phyloP scores from a whole-genome alignment of 2,888 invertebrate genomes.

The Bursaphelenchus okinawaensis region DNA sequence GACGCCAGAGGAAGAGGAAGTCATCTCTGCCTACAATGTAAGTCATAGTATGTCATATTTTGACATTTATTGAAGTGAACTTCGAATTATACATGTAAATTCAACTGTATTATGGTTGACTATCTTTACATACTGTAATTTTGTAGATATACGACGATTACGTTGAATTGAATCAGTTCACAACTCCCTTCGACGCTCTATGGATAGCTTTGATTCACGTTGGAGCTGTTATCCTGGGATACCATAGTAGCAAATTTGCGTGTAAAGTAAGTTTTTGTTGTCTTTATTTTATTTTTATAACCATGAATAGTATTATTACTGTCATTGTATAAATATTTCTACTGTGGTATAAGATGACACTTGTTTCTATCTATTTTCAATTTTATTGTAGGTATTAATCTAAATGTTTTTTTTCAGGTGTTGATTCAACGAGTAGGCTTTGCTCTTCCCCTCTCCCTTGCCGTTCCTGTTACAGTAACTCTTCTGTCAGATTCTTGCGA shows the following conservation, averaged over 20 bases:
- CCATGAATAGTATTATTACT: no score
- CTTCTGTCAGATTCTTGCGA: constrained; percentile 36
- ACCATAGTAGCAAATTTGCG: constrained; percentile 62
- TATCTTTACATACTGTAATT: background rate
- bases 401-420: constrained; percentile 30
- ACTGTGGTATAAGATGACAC: no score
- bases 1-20: constrained; percentile 36
- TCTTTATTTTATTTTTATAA: background rate
- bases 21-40: constrained; percentile 46
- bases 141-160: constrained; percentile 50
- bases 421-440: constrained; percentile 90
- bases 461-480: constrained; percentile 80
- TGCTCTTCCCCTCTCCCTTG: constrained; percentile 87
- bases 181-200: constrained; percentile 57
- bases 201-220: constrained; percentile 57
- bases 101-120: constrained; percentile 17
- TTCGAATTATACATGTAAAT: constrained; percentile 10
- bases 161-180: constrained; percentile 52
- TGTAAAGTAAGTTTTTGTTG: constrained; percentile 56
- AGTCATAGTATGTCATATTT: background rate
- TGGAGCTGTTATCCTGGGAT: constrained; percentile 58
- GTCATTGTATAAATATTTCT: no score
- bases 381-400: background rate
- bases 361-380: background rate
- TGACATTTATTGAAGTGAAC: background rate